Evolutionary conservation across 2,797 vertebrate species (phyloP).

Genomic region (Catharus ustulatus): DNA sequence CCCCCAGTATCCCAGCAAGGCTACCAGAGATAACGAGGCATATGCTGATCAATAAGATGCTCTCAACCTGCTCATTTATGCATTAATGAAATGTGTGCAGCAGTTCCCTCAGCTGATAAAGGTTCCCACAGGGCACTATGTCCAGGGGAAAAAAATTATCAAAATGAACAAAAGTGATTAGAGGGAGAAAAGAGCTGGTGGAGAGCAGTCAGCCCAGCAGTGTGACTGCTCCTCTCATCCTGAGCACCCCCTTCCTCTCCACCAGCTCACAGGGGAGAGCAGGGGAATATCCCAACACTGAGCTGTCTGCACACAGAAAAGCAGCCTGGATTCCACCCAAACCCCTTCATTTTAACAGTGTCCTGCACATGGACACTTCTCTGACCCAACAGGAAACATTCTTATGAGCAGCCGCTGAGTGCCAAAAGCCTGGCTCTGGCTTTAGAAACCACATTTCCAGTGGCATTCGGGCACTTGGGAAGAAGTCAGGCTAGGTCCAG

Average conservation of each 20-base stretch:
- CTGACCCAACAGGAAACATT: background rate
- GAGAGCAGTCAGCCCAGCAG: background rate
- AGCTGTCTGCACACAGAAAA: background rate
- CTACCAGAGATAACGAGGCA: background rate
- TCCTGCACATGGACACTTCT: background rate
- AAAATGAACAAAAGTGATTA: constrained; percentile 16
- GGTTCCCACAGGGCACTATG: constrained; percentile 8
- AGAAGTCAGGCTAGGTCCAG: background rate
- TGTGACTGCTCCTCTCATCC: background rate
- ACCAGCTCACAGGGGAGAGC: background rate
- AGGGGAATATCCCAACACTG: background rate
- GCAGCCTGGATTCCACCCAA: background rate
- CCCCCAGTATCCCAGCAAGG: background rate
- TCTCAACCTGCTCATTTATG: constrained; percentile 34
- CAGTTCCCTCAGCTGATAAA: constrained; percentile 47
- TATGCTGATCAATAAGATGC: constrained; percentile 39
- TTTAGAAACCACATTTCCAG: background rate
- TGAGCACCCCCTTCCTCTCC: background rate
- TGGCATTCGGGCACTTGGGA: background rate
- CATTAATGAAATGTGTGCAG: constrained; percentile 51
- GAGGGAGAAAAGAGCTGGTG: background rate
- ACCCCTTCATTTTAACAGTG: background rate
- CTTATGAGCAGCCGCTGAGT: fast-evolving
- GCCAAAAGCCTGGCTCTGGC: background rate
- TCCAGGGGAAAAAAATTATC: constrained; percentile 39